Evolutionary conservation across 2,888 invertebrate genomes (phyloP).

Genomic region (Idaea biselata): DNA sequence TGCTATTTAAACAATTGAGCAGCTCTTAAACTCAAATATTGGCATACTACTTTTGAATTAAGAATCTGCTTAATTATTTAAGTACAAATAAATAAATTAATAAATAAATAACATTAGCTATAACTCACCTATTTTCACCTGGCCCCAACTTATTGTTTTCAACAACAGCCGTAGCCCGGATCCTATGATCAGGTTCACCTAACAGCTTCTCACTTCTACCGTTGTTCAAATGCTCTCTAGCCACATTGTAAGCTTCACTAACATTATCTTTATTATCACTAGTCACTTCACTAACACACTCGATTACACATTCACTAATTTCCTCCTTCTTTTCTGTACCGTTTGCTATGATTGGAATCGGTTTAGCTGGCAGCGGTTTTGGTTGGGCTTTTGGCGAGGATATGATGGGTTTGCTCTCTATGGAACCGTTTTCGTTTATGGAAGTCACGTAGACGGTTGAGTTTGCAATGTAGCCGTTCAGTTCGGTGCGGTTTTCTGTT

Average conservation of each 20-base stretch:
- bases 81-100: too few relatives aligned
- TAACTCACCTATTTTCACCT: constrained; percentile 79
- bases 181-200: constrained; percentile 83
- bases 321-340: constrained; percentile 56
- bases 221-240: constrained; percentile 78
- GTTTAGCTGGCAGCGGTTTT: constrained; percentile 71
- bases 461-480: constrained; percentile 91
- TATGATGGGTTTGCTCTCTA: constrained; percentile 71
- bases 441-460: constrained; percentile 92
- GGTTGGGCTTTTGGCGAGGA: constrained; percentile 72
- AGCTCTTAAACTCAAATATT: too few relatives aligned
- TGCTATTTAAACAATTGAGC: too few relatives aligned
- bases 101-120: too few relatives aligned
- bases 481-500: constrained; percentile 78
- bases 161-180: constrained; percentile 81
- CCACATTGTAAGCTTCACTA: constrained; percentile 69
- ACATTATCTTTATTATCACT: constrained; percentile 72
- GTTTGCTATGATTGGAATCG: constrained; percentile 70
- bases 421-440: constrained; percentile 79
- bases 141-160: constrained; percentile 82
- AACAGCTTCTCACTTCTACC: constrained; percentile 88
- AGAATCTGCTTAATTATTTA: too few relatives aligned
- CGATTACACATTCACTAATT: constrained; percentile 36
- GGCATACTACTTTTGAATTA: too few relatives aligned
- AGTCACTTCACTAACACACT: constrained; percentile 50